These are phyloP conservation scores for Neoarius graeffei DNA, from an alignment of 2,113 vertebrate genomes.

Conservation along the genomic window DNA sequence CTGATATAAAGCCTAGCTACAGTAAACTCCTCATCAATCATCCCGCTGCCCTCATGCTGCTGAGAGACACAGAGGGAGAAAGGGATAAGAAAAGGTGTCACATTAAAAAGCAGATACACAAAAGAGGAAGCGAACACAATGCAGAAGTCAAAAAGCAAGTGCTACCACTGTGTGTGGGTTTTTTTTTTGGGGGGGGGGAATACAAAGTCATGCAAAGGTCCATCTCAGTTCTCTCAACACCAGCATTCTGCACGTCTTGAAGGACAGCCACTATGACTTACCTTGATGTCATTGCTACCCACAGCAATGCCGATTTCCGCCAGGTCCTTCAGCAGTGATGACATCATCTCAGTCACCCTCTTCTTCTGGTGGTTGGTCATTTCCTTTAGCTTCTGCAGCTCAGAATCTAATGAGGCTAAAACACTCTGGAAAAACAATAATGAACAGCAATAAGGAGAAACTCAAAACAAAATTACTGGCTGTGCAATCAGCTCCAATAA, in stretches of 20 bases:
- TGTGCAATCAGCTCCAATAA: not conserved
- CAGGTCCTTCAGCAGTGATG: slow-evolving; percentile 93
- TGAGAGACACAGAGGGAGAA: slow-evolving; percentile 51
- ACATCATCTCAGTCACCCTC: slow-evolving; percentile 97
- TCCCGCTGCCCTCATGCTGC: slow-evolving; percentile 92
- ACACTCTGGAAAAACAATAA: slow-evolving; percentile 73
- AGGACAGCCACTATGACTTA: not conserved
- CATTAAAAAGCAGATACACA: not conserved
- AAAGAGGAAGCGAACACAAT: not conserved
- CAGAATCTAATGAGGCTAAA: slow-evolving; percentile 90
- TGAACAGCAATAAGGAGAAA: not conserved
- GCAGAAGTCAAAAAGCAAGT: not conserved
- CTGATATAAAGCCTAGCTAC: slow-evolving; percentile 92
- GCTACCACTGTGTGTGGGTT: no score
- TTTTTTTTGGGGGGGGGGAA: no score
- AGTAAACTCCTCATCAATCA: slow-evolving; percentile 97
- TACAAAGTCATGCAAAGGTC: not conserved
- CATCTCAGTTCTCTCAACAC: not conserved
- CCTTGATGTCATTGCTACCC: slow-evolving; percentile 96
- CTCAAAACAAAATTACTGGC: no score
- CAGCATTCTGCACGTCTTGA: not conserved
- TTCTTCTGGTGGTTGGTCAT: slow-evolving; percentile 99
- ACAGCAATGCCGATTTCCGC: slow-evolving; percentile 93
- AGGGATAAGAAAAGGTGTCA: not conserved
- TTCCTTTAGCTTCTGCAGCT: slow-evolving; percentile 97